These are phyloP conservation scores for Gonatopus flavifemur DNA, from an alignment of 1,140 invertebrate species.

Conservation along the genomic window DNA sequence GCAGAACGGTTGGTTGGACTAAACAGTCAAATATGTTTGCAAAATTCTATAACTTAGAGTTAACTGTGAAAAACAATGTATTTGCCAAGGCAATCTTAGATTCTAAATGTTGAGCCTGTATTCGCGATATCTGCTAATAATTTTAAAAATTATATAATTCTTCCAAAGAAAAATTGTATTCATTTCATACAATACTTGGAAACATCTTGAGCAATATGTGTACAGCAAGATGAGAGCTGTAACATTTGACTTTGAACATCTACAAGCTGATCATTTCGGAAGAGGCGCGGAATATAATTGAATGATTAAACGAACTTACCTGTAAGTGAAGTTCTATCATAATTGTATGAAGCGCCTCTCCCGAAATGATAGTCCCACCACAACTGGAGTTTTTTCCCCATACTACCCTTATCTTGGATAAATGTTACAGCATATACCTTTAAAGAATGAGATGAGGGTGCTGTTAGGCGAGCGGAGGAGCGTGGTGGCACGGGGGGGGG, in stretches of 20 bases:
- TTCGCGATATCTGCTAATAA: too few relatives aligned
- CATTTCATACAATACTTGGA: too few relatives aligned
- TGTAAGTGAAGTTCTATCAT: background rate
- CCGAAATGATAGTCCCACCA: background rate
- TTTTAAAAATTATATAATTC: too few relatives aligned
- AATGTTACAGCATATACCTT: background rate
- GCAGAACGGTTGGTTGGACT: background rate
- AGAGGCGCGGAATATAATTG: background rate
- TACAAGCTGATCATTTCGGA: background rate
- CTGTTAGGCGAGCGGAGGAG: background rate
- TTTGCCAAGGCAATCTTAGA: background rate
- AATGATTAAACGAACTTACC: background rate
- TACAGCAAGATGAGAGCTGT: background rate
- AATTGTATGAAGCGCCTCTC: background rate
- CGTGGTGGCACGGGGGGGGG: background rate
- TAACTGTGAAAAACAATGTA: background rate
- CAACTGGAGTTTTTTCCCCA: background rate
- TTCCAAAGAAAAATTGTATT: too few relatives aligned
- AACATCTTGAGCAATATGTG: background rate
- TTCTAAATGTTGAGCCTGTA: too few relatives aligned
- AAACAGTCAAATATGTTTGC: background rate
- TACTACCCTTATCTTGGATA: background rate
- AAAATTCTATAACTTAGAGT: background rate
- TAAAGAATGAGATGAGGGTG: background rate
- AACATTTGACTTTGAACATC: background rate